Conservation (phyloP, 2,113 vertebrate species). For the Microcebus lehilahytsara region DNA sequence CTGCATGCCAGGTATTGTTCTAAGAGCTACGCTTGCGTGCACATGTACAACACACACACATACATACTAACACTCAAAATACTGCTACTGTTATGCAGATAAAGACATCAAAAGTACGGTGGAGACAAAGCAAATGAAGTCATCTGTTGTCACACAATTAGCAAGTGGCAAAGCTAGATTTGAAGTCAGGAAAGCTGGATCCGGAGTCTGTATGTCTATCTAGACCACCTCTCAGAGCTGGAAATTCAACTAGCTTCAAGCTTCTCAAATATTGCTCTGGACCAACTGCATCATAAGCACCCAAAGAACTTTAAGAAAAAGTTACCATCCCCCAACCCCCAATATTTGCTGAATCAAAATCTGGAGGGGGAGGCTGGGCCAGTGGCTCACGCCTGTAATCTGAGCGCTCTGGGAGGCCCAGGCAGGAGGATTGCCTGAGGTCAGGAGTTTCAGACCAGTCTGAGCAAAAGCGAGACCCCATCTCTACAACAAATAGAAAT, state of each 20-base stretch:
- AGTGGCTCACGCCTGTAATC: too few relatives aligned
- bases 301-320: neutral
- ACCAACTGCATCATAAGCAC: neutral
- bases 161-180: neutral
- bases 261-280: neutral
- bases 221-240: neutral
- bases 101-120: neutral
- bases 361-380: fast-evolving
- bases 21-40: fast-evolving
- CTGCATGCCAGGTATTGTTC: fast-evolving
- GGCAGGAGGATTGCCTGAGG: too few relatives aligned
- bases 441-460: too few relatives aligned
- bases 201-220: neutral
- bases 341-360: neutral
- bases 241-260: neutral
- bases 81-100: neutral
- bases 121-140: neutral
- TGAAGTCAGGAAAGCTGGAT: neutral
- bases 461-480: too few relatives aligned
- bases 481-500: too few relatives aligned
- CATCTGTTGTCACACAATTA: neutral
- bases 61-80: neutral
- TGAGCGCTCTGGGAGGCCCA: too few relatives aligned
- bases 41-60: too few relatives aligned
- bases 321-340: too few relatives aligned